Evolutionary conservation across 2,113 vertebrate genomes (phyloP), one percentile per base, ranked within the genome.

Genomic region (Microcebus jonahi): DNA sequence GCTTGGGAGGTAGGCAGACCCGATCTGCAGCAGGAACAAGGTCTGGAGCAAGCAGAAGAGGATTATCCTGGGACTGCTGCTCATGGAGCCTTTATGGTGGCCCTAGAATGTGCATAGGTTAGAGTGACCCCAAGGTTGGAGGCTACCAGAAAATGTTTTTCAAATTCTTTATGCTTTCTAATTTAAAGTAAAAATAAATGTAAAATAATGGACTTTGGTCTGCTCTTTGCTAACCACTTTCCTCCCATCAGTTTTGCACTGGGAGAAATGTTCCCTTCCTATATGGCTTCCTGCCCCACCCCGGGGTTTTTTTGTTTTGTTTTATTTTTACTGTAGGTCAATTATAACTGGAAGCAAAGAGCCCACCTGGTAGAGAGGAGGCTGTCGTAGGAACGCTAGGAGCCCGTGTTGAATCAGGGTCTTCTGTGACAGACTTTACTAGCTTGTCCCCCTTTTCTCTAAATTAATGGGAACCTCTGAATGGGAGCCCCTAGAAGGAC

Each of bases 201-300:
- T 50, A 73, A 45, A 67, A 67, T 82, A 76, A 68, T 31, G 8
- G 25, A n/a, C 57, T 61, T 82, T 34, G 11, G 2, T 80, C 36
- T 55, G 17, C n/a, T 61, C 25, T 63, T 15, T 82, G 75, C 42
- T 87, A 34, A 53, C 57, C 18, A 13, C 57, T 55, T 95, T 42
- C 88, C 50, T 75, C 45, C 12, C 25, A 8, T 90, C 57, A 53
- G 34, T 67, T 95, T 48, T 75, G 80, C 29, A 68, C 4, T 36
- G 67, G 12, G 82, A 95, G 71, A 95, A 82, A 67, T 36, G 23
- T 80, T 36, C 53, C 39, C 36, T 96, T 95, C 57, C 92, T 80
- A 12, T 83, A 12, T 86, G 82, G 77, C 86, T 93, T 91, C 57
- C 65, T 96, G 68, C 27, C 34, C 85, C 80, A 2, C 73, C 71